These are phyloP conservation scores for Euzetes globulus DNA, from an alignment of 2,888 invertebrate species.

Conservation along the genomic window DNA sequence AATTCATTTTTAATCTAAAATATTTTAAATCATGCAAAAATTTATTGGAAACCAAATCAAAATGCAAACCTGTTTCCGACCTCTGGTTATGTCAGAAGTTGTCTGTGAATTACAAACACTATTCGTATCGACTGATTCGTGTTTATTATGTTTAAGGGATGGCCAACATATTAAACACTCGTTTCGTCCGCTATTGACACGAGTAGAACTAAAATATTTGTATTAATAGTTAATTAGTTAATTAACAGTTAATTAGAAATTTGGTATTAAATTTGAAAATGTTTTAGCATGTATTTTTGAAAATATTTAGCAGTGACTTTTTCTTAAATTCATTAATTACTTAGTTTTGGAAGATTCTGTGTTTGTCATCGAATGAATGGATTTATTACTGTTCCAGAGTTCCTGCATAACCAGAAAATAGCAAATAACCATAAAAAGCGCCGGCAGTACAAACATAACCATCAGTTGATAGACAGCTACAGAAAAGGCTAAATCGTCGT, in stretches of 20 bases:
- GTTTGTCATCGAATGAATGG: constrained; percentile 46
- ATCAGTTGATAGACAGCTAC: constrained; percentile 48
- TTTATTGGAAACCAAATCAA: background rate
- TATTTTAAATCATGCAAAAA: background rate
- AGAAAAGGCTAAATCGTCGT: constrained; percentile 41
- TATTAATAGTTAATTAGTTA: too few relatives aligned
- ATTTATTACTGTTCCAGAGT: constrained; percentile 49
- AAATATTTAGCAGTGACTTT: too few relatives aligned
- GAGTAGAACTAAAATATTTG: background rate
- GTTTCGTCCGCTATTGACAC: background rate
- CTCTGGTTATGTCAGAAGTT: constrained; percentile 4
- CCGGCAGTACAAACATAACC: constrained; percentile 48
- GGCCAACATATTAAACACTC: constrained; percentile 12
- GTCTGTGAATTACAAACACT: background rate
- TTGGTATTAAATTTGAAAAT: too few relatives aligned
- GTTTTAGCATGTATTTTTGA: too few relatives aligned
- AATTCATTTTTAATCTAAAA: too few relatives aligned
- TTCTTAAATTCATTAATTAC: background rate
- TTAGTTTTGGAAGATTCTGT: constrained; percentile 29
- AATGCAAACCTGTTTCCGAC: constrained; percentile 19
- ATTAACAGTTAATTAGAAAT: too few relatives aligned
- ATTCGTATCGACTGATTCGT: background rate
- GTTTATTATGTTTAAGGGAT: constrained; percentile 4
- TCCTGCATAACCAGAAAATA: constrained; percentile 49
- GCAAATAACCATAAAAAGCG: constrained; percentile 48